These are phyloP conservation scores for Stomorhina lunata DNA, from an alignment of 2,888 invertebrate genomes.

Conservation along the genomic window DNA sequence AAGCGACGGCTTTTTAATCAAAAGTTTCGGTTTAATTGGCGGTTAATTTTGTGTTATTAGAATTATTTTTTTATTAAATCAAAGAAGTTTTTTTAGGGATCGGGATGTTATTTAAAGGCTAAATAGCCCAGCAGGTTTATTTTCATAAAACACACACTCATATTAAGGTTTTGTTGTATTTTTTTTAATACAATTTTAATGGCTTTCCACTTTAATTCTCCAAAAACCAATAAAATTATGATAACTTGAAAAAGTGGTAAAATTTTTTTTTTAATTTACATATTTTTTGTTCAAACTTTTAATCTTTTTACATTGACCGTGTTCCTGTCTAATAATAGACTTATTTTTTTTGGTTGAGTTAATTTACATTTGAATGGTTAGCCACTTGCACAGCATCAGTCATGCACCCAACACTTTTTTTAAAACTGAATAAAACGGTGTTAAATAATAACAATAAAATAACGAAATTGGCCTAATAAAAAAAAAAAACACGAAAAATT, in stretches of 20 bases:
- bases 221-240: constrained; percentile 1
- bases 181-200: not conserved
- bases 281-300: constrained; percentile 3
- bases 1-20: not conserved
- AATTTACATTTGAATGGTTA: constrained; percentile 47
- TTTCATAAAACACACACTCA: not conserved
- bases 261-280: not conserved
- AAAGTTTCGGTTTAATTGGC: constrained; percentile 33
- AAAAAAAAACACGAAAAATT: not conserved
- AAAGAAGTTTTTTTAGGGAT: constrained; percentile 8
- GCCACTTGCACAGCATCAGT: not conserved
- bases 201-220: not conserved
- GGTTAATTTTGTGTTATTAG: constrained; percentile 34
- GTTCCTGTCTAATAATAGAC: constrained; percentile 33
- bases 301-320: constrained; percentile 33
- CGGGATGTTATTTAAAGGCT: constrained; percentile 30
- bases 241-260: constrained; percentile 7
- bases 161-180: not conserved
- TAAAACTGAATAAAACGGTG: constrained; percentile 14
- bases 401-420: not conserved
- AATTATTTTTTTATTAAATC: not conserved
- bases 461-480: not conserved
- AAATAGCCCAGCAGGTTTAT: constrained; percentile 66
- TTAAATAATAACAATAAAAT: constrained; percentile 41
- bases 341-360: constrained; percentile 18